Conservation (phyloP, 2,888 invertebrate genomes). For the Nemotelus nigrinus region DNA sequence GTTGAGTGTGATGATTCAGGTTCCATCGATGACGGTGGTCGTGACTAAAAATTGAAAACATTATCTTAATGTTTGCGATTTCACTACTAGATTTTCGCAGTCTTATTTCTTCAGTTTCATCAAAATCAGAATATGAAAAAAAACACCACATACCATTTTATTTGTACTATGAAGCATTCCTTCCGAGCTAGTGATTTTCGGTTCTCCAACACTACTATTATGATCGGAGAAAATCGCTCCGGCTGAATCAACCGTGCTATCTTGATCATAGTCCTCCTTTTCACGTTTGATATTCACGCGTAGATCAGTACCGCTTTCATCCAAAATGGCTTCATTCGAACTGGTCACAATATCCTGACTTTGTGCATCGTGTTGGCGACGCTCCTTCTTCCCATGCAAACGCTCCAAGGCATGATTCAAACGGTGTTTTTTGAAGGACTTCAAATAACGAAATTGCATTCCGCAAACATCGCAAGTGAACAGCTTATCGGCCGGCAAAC, state of each 20-base stretch:
- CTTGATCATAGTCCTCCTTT: slow-evolving; percentile 71
- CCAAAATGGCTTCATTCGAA: slow-evolving; percentile 73
- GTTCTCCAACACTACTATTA: slow-evolving; percentile 65
- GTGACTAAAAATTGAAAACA: slow-evolving; percentile 56
- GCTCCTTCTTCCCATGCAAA: slow-evolving; percentile 76
- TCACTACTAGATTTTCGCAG: background rate
- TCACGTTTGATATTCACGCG: slow-evolving; percentile 69
- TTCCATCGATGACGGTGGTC: slow-evolving; percentile 62
- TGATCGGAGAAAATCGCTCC: slow-evolving; percentile 65
- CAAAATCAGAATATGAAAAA: too few species aligned
- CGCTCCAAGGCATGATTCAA: slow-evolving; percentile 87
- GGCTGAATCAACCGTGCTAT: slow-evolving; percentile 77
- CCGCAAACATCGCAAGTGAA: slow-evolving; percentile 93
- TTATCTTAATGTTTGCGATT: too few species aligned
- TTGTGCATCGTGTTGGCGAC: slow-evolving; percentile 58
- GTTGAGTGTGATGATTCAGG: slow-evolving; percentile 64
- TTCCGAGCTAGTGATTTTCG: slow-evolving; percentile 62
- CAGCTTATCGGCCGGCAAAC: slow-evolving; percentile 87
- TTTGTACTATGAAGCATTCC: slow-evolving; percentile 64
- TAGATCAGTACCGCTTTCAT: slow-evolving; percentile 70
- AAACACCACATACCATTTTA: slow-evolving; percentile 61
- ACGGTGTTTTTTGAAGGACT: slow-evolving; percentile 90
- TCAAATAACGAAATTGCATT: slow-evolving; percentile 90
- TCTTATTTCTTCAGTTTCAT: background rate
- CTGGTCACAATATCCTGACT: slow-evolving; percentile 76